phyloP scores from a whole-genome alignment of 2,888 invertebrate species.

The Drosophila mulleri region DNA sequence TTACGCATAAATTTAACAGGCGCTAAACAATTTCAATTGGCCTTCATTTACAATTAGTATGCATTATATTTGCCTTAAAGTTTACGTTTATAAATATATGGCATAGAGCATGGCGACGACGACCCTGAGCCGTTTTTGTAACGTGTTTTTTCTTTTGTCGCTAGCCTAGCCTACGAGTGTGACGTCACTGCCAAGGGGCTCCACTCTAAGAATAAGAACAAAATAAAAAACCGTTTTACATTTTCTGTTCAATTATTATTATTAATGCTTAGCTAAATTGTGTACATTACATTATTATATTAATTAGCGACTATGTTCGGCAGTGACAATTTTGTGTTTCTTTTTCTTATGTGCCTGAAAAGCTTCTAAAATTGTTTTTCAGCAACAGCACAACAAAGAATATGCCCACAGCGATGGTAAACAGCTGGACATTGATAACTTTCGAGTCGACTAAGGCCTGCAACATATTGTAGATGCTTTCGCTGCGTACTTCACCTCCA shows the following conservation, averaged over 20 bases:
- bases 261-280: constrained; percentile 66
- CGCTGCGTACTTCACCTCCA: constrained; percentile 78
- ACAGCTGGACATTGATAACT: constrained; percentile 82
- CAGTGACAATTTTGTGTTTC: neutral
- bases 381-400: constrained; percentile 82
- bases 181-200: constrained; percentile 62
- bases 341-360: constrained; percentile 77
- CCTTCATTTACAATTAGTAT: constrained; percentile 62
- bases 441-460: constrained; percentile 83
- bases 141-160: constrained; percentile 30
- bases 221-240: constrained; percentile 17
- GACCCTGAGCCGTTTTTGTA: constrained; percentile 48
- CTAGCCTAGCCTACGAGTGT: constrained; percentile 22
- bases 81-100: constrained; percentile 4
- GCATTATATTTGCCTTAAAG: constrained; percentile 46
- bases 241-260: constrained; percentile 49
- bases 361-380: constrained; percentile 83
- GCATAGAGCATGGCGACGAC: constrained; percentile 1
- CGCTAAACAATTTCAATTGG: constrained; percentile 39
- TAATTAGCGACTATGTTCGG: constrained; percentile 54
- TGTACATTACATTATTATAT: constrained; percentile 68
- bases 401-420: constrained; percentile 83
- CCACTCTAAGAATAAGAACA: constrained; percentile 50
- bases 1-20: constrained; percentile 5
- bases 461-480: constrained; percentile 82